These are phyloP conservation scores for Lophochroa leadbeateri DNA, from an alignment of 2,113 vertebrate genomes.

Conservation along the genomic window DNA sequence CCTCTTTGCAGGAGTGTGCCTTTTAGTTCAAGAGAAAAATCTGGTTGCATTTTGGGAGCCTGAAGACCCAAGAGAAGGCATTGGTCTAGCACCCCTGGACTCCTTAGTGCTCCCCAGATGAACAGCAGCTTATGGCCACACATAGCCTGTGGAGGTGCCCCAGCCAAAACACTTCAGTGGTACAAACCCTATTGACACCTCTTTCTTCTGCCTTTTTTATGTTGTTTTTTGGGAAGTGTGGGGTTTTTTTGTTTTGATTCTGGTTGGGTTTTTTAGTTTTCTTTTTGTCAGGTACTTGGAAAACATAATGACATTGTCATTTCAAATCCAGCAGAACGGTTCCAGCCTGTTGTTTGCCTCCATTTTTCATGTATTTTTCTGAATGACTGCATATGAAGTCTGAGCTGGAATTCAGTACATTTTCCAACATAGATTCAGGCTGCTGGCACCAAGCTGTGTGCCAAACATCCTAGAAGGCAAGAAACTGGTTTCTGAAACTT, in stretches of 20 bases:
- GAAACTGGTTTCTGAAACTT: not conserved
- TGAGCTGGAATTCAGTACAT: not conserved
- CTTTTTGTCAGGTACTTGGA: not conserved
- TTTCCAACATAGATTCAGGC: not conserved
- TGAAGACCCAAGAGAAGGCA: not conserved
- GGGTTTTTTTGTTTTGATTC: not conserved
- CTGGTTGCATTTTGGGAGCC: accelerated
- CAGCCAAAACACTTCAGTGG: not conserved
- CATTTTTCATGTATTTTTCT: not conserved
- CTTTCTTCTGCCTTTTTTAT: not conserved
- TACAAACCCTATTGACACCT: not conserved
- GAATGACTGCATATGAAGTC: not conserved
- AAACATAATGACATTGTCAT: not conserved
- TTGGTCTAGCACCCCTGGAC: not conserved
- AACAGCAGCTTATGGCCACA: not conserved
- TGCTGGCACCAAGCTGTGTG: not conserved
- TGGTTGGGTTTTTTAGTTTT: not conserved
- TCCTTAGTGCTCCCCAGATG: not conserved
- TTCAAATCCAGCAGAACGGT: not conserved
- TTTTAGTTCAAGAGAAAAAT: not conserved
- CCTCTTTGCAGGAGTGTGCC: not conserved
- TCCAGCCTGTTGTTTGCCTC: not conserved
- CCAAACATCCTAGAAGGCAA: not conserved
- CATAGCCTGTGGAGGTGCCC: not conserved
- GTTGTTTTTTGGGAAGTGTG: not conserved